Base-by-base conservation (phyloP, 1,140 invertebrate genomes). In the Archivesica marissinica region DNA sequence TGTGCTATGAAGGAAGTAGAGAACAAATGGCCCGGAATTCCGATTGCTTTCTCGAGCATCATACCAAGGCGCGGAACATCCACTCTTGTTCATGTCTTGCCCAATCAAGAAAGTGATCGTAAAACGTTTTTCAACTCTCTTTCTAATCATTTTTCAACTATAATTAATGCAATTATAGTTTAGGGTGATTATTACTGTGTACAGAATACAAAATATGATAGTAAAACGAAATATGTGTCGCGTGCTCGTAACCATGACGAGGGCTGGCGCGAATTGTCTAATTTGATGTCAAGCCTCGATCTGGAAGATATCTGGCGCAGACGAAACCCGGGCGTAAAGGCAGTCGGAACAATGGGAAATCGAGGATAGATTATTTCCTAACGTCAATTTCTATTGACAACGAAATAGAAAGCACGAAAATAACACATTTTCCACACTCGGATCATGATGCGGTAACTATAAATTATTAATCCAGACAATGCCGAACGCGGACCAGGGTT, bases 241-340 rank as follows among this genome's bases (percentile, higher is more conserved):
- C 2, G 23, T 7, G 11, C 2, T 28, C 4, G 3, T 28, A 2
- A 28, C 4, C 6, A 25, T 7, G 54, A 59, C n/a, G 54, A 59
- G 1, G 54, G 54, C 33, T 28, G 25, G 4, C 4, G 3, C 33
- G 54, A 59, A 7, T 30, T 59, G 33, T 59, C n/a, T 7, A 9
- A 59, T 17, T 6, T 59, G 54, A 59, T 59, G 7, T 20, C 7
- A 2, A 20, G 3, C 2, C 17, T 28, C 23, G 54, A 59, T 59
- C 4, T 59, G 3, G 54, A 59, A 59, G 54, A 59, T 30, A 59
- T 59, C n/a, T 59, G 54, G 54, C 54, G 54, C 3, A 59, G n/a
- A 59, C 54, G 54, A 3, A 28, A 28, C 17, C 23, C 54, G 2
- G 3, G n/a, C n/a, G 3, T 17, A 6, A 59, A 25, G 23, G 7